Base-by-base conservation (phyloP, 2,113 vertebrate species). In the Sisor rabdophorus region DNA sequence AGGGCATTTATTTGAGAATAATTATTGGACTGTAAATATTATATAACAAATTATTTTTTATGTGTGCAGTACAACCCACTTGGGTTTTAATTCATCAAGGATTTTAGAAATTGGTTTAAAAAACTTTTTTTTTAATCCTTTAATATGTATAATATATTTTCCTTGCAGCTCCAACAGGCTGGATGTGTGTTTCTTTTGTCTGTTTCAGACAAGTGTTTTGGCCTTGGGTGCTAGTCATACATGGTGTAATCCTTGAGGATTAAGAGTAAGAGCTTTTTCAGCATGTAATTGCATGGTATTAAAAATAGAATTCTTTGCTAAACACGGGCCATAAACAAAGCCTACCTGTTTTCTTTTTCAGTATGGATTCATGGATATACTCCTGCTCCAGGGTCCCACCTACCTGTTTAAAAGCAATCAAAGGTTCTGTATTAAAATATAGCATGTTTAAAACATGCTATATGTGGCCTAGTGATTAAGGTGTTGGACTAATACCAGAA, bases 261-360 rank as follows among this genome's bases (percentile, higher is more conserved):
- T 80, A 84, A 81, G 59, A 83, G 73, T 52, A 65, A 60, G 76
- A 75, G 74, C 75, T 71, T 81, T 77, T 71, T 79, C 75, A 83
- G 58, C 58, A 73, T 81, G 80, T 74, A 77, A 85, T 79, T 84
- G 79, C 75, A 79, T 54, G 54, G 40, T 76, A 85, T 83, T 79
- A 78, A 73, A 87, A 81, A 79, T 85, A 81, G 79, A 85, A 73
- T 50, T 53, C 68, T 85, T 76, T 32, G 56, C 58, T 52, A 63
- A 79, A 77, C 81, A 81, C 40, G 61, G 76, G 50, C 78, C 64
- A 47, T 77, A 81, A 84, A 80, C 82, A 81, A 84, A 81, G 68
- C 65, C 28, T 60, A 77, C 59, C 72, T 79, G 67, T 80, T 44
- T 36, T 76, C 76, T 71, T 69, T 80, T 82, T n/a, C 65, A 79